phyloP scores from a whole-genome alignment of 2,113 vertebrate genomes.

The Xenotilapia caudafasciata region DNA sequence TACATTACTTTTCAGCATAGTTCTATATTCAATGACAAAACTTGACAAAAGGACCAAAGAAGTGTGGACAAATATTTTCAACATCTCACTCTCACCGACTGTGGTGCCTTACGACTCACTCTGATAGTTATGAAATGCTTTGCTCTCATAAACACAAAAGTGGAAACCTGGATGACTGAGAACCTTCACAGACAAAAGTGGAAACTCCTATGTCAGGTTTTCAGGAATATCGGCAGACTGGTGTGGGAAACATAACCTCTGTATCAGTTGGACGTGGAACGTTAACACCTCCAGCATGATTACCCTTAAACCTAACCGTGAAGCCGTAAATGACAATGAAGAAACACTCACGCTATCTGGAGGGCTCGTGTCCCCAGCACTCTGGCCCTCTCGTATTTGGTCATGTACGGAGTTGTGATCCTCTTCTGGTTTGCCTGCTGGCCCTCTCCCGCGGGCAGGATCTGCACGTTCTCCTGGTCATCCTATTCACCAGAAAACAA shows the following conservation, averaged over 20 bases:
- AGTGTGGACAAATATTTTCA: background rate
- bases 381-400: slow-evolving; percentile 91
- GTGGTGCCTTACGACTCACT: background rate
- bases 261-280: background rate
- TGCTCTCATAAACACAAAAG: background rate
- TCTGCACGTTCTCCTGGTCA: slow-evolving; percentile 92
- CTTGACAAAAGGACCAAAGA: background rate
- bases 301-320: background rate
- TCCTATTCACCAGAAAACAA: slow-evolving; percentile 68
- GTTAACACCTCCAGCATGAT: background rate
- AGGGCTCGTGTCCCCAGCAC: slow-evolving; percentile 93
- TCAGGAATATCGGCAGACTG: background rate
- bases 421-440: slow-evolving; percentile 92
- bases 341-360: slow-evolving; percentile 89
- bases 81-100: background rate
- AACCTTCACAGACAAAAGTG: background rate
- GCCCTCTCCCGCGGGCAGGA: slow-evolving; percentile 89
- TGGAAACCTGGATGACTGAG: background rate
- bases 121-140: background rate
- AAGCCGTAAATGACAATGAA: background rate
- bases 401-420: slow-evolving; percentile 96
- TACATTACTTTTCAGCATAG: background rate
- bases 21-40: background rate
- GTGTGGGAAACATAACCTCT: background rate
- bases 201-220: background rate